Evolutionary conservation across 2,113 vertebrate genomes (phyloP), one percentile per base, ranked within the genome.

Genomic region (Dicrurus megarhynchus): DNA sequence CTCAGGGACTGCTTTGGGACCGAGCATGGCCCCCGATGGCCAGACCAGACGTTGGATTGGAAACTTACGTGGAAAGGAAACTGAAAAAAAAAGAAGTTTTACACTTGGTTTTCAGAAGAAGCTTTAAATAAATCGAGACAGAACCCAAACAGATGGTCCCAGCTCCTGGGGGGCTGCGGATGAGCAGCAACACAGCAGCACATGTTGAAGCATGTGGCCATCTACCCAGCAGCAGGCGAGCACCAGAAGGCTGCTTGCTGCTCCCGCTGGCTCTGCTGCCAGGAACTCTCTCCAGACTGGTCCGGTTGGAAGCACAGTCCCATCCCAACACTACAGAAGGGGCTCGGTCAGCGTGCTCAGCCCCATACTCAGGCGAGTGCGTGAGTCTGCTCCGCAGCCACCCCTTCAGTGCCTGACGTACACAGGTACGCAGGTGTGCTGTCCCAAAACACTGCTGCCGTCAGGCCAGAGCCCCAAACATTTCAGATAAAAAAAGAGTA

Each of bases 11-110:
- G 42, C 44, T 70, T 9, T 49, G 59, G 56, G 77, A 44, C 4
- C 3, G 0, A 68, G 42, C 46, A 2, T 0, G 13, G 65, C 19
- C 61, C 5, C 1, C 0, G 10, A 55, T 2, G 12, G 46, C 47
- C 90, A 77, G 42, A 50, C 16, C 73, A 60, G 77, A 32, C 17
- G 3, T 0, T 4, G 12, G 52, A 46, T 47, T 44, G 71, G 20
- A 80, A 93, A 63, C 55, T 46, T 46, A 41, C 1, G 15, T 0
- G 49, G 64, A 57, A 80, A 93, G 59, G 33, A 55, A 92, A 33
- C 16, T 6, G 46, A 23, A 44, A 59, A 59, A 80, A 33, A 41
- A 37, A 39, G 19, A 39, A 41, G 33, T 6, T 64, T 61, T 50
- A 61, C 30, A 37, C 18, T 69, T 69, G 57, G 9, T 46, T 89